phyloP scores from a whole-genome alignment of 2,888 invertebrate genomes.

The Drosophila falleni region DNA sequence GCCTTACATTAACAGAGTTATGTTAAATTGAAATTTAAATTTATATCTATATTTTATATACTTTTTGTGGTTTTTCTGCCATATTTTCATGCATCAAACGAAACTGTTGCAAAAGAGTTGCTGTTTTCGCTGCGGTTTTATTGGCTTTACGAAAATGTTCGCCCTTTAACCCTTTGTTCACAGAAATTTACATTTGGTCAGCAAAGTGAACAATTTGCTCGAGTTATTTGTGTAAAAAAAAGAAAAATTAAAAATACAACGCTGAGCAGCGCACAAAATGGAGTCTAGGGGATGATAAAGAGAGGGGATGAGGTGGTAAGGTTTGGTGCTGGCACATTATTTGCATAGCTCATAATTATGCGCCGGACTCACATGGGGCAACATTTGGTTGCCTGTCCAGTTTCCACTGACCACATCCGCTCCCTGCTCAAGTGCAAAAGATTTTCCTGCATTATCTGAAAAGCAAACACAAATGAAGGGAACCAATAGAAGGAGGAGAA shows the following conservation, averaged over 20 bases:
- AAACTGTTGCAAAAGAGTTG: slow-evolving; percentile 15
- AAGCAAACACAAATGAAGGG: slow-evolving; percentile 39
- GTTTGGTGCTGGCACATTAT: slow-evolving; percentile 50
- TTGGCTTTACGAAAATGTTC: slow-evolving; percentile 17
- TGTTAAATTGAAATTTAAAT: not conserved
- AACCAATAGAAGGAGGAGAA: not conserved
- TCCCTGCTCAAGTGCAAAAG: slow-evolving; percentile 67
- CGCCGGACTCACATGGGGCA: slow-evolving; percentile 30
- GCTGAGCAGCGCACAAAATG: not conserved
- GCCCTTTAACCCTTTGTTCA: slow-evolving; percentile 16
- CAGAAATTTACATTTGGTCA: slow-evolving; percentile 54
- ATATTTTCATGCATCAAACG: slow-evolving; percentile 10
- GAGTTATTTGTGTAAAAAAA: slow-evolving; percentile 69
- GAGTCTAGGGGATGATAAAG: not conserved
- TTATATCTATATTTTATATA: not conserved
- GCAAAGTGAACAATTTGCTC: slow-evolving; percentile 75
- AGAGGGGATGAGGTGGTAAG: not conserved
- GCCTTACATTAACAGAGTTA: not conserved
- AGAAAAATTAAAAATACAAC: not conserved
- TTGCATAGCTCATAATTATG: slow-evolving; percentile 78
- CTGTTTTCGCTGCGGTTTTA: slow-evolving; percentile 14
- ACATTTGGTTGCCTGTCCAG: slow-evolving; percentile 14
- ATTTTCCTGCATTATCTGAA: slow-evolving; percentile 70
- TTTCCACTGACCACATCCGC: slow-evolving; percentile 31
- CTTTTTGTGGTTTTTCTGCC: slow-evolving; percentile 2